Evolutionary conservation across 2,797 vertebrate species (phyloP).

Genomic region (Sebastes steindachneri): DNA sequence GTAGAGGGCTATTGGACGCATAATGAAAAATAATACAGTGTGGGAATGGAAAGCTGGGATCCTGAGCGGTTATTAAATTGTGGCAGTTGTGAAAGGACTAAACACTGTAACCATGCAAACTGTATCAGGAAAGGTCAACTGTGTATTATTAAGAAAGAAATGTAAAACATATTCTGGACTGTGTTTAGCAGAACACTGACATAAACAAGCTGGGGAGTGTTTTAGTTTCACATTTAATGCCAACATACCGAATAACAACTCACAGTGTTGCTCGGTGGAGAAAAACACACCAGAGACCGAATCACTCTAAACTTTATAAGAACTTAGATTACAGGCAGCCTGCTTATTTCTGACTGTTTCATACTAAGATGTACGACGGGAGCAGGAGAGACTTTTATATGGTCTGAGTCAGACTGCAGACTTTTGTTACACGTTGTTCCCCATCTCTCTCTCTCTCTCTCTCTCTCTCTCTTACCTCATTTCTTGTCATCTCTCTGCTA

Average conservation of each 20-base stretch:
- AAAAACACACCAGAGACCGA: not conserved
- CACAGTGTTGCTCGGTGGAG: not conserved
- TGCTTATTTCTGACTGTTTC: not conserved
- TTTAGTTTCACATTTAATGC: not conserved
- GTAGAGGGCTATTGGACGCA: slow-evolving; percentile 23
- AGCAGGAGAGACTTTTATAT: not conserved
- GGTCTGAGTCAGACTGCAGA: not conserved
- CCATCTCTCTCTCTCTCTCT: not conserved
- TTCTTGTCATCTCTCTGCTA: not conserved
- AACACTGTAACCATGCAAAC: slow-evolving; percentile 37
- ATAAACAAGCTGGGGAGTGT: slow-evolving; percentile 9
- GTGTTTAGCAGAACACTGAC: not conserved
- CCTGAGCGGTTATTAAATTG: slow-evolving; percentile 48
- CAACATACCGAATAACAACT: not conserved
- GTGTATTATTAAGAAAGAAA: slow-evolving; percentile 23
- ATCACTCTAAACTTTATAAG: not conserved
- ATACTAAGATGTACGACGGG: not conserved
- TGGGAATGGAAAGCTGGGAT: slow-evolving; percentile 46
- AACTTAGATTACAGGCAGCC: not conserved
- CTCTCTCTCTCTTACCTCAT: not conserved
- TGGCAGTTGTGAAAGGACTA: slow-evolving; percentile 33
- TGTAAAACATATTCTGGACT: not conserved
- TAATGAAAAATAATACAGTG: slow-evolving; percentile 61
- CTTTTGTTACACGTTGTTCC: not conserved
- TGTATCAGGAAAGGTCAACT: slow-evolving; percentile 26